Base-by-base conservation (phyloP, 2,797 vertebrate genomes). In the Erpetoichthys calabaricus region DNA sequence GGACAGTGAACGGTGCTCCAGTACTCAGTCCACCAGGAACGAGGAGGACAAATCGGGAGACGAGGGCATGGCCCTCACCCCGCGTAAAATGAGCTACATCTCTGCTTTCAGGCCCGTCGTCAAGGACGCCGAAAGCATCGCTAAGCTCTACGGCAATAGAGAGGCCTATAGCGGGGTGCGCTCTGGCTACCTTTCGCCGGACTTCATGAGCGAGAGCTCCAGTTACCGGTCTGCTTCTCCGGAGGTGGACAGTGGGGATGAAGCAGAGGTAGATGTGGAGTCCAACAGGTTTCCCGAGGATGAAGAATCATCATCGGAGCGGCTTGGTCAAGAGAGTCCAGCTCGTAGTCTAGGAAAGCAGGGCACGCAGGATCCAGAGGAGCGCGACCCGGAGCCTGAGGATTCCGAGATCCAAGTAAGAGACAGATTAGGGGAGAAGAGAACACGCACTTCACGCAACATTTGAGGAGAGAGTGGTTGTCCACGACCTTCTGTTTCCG, bases 51-150 rank as follows among this genome's bases (percentile, higher is more conserved):
- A 77, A 60, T 84, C 82, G 8, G 83, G 81, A 43, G 86, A 87
- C 55, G 85, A 87, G 45, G 80, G 76, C 10, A 43, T 76, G 57
- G 51, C 71, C 57, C 70, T 77, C 0, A 60, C 72, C 0, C 80
- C 76, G 42, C 80, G 91, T 63, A 95, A 92, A 60, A 79, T 86
- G 61, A 86, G 82, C 60, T 94, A 98, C 69, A 84, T 96, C 45
- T 98, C 94, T 3, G 94, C 94, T 58, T 98, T 98, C 77, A 86
- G 92, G 8, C 94, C 94, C 0, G 93, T 98, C 45, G 87, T 95
- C 57, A 96, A 94, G 68, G 94, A 97, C 70, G 78, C 89, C 0
- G 94, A 97, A 73, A 92, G 84, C 71, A 94, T 98, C 59, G 93
- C 93, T 60, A 97, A 97, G 67, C 88, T 98, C n/a, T 98, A 98